Base-by-base conservation (phyloP, 2,888 invertebrate species). In the Phaedon cochleariae region DNA sequence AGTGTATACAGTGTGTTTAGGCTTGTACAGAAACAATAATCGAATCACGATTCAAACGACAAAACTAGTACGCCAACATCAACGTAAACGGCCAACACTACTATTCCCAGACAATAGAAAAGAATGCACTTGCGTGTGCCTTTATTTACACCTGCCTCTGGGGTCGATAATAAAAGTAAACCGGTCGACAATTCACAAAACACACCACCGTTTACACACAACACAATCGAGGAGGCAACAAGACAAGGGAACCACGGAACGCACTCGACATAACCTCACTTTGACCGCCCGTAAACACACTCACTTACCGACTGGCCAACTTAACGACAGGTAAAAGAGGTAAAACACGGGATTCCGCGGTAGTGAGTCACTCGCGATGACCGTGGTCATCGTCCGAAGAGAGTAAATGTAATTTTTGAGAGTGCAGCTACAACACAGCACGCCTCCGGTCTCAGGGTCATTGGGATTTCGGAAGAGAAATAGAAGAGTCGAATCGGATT, bases 251-350 rank as follows among this genome's bases (percentile, higher is more conserved):
- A 61, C 67, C 41, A 61, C 61, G 26, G 21, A 34, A 37, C 18
- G 29, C 18, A 52, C n/a, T 29, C 49, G 63, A 66, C 69, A 70
- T 74, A 74, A 74, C 74, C 74, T 73, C 73, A 74, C 74, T 68
- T 34, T n/a, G 49, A 48, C 68, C 67, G 64, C 69, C 69, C 70
- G 59, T 65, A 54, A 64, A 46, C 57, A 41, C 46, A 46, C 61
- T 63, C 62, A 58, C 15, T 57, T 45, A 46, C 57, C 17, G 41
- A 66, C 67, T 62, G 62, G 65, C 64, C 64, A 59, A 67, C 68
- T 41, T 41, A 41, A 41, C 41, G 41, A 41, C 41, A 41, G 41
- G 41, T 41, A 34, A 34, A 34, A 29, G 52, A 64, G 65, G 63
- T 67, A 70, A 66, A 59, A 62, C 68, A 51, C 59, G 67, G 67